Conservation (phyloP, 2,113 vertebrate genomes). For the Scomber colias region DNA sequence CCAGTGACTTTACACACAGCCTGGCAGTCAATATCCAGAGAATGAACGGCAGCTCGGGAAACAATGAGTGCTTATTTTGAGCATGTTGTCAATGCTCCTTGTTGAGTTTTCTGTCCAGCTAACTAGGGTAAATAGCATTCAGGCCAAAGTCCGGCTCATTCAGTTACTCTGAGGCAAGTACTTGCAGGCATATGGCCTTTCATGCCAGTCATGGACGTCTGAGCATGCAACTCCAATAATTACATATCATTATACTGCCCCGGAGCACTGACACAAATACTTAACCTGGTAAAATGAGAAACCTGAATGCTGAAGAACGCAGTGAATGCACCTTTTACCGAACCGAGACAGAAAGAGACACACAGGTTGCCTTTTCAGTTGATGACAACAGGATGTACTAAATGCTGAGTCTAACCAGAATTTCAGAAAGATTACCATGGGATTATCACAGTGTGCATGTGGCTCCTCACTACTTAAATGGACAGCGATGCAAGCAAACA, state of each 20-base stretch:
- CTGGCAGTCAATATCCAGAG: slow-evolving; percentile 35
- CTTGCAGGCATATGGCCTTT: slow-evolving; percentile 48
- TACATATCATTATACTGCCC: slow-evolving; percentile 58
- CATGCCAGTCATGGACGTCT: slow-evolving; percentile 49
- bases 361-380: neutral
- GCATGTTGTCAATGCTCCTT: slow-evolving; percentile 55
- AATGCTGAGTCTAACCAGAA: slow-evolving; percentile 37
- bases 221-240: slow-evolving; percentile 66
- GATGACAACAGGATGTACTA: neutral
- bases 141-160: slow-evolving; percentile 61
- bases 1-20: slow-evolving; percentile 45
- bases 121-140: slow-evolving; percentile 59
- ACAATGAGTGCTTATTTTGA: slow-evolving; percentile 62
- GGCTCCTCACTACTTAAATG: slow-evolving; percentile 45
- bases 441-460: slow-evolving; percentile 63
- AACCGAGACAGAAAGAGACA: slow-evolving; percentile 12
- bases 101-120: slow-evolving; percentile 47
- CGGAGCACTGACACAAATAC: slow-evolving; percentile 55
- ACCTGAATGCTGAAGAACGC: neutral
- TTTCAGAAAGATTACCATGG: slow-evolving; percentile 61
- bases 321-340: neutral
- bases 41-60: slow-evolving; percentile 59
- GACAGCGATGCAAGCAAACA: neutral
- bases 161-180: slow-evolving; percentile 52
- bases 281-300: slow-evolving; percentile 58